Conservation (phyloP, 2,888 invertebrate species). For the Disparrhopalites patrizii region DNA sequence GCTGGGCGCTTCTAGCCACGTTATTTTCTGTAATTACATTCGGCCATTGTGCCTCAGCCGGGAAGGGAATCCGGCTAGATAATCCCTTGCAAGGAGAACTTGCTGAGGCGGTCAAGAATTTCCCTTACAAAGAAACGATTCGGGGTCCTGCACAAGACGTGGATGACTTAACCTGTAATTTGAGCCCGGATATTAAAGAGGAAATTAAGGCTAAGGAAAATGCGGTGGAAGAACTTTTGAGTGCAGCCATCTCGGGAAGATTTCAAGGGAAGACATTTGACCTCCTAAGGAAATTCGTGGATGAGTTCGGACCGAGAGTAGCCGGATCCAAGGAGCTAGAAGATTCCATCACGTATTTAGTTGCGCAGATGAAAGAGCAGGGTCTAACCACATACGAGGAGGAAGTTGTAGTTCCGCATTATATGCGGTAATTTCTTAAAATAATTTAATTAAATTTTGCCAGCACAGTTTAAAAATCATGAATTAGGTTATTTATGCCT, state of each 20-base stretch:
- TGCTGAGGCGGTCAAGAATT: no score
- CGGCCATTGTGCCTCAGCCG: no score
- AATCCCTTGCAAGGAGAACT: no score
- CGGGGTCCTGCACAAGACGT: not conserved
- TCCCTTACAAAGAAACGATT: conserved; percentile 3
- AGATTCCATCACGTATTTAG: conserved; percentile 53
- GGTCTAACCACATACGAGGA: conserved; percentile 54
- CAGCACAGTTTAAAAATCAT: not conserved
- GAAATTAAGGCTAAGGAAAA: not conserved
- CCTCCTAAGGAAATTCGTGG: conserved; percentile 45
- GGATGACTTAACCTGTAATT: not conserved
- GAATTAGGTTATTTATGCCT: not conserved
- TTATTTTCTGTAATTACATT: no score
- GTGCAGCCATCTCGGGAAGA: not conserved
- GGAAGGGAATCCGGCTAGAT: no score
- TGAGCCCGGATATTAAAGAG: not conserved
- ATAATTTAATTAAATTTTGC: not conserved
- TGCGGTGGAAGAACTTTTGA: not conserved
- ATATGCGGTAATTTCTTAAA: conserved; percentile 45
- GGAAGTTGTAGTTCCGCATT: conserved; percentile 50
- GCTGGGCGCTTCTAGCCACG: no score
- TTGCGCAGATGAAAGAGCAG: conserved; percentile 46
- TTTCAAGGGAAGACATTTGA: not conserved
- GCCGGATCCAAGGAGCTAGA: conserved; percentile 52
- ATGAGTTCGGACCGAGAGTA: conserved; percentile 52